Conservation (phyloP, 2,797 vertebrate species). For the Pangasius sanitwongsei region DNA sequence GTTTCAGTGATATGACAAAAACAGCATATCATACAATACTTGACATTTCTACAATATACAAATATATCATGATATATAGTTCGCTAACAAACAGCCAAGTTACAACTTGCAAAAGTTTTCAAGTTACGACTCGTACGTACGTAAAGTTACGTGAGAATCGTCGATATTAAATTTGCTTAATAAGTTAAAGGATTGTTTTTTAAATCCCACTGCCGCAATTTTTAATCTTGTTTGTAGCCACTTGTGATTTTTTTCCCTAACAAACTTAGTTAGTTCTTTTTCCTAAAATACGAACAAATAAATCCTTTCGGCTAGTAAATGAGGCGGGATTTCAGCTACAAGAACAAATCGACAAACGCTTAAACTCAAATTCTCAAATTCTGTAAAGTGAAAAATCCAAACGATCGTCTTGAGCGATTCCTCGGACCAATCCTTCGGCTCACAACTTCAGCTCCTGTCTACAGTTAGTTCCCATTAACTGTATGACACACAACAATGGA, state of each 20-base stretch:
- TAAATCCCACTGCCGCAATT: background rate
- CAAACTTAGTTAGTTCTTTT: background rate
- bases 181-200: too few relatives aligned
- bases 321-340: background rate
- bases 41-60: background rate
- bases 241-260: background rate
- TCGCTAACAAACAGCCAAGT: background rate
- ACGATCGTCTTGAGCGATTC: background rate
- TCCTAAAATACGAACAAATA: background rate
- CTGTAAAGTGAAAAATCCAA: background rate
- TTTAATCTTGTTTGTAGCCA: too few relatives aligned
- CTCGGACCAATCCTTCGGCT: background rate
- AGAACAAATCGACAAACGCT: background rate
- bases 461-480: background rate
- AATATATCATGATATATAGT: background rate
- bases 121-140: too few relatives aligned
- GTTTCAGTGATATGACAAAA: background rate
- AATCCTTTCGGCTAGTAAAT: background rate
- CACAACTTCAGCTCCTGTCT: background rate
- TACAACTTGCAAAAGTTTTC: too few relatives aligned
- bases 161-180: too few relatives aligned
- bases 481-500: background rate
- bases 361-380: background rate
- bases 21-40: background rate
- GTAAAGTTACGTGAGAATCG: too few relatives aligned